phyloP scores from a whole-genome alignment of 1,140 invertebrate genomes.

The Trialeurodes vaporariorum region DNA sequence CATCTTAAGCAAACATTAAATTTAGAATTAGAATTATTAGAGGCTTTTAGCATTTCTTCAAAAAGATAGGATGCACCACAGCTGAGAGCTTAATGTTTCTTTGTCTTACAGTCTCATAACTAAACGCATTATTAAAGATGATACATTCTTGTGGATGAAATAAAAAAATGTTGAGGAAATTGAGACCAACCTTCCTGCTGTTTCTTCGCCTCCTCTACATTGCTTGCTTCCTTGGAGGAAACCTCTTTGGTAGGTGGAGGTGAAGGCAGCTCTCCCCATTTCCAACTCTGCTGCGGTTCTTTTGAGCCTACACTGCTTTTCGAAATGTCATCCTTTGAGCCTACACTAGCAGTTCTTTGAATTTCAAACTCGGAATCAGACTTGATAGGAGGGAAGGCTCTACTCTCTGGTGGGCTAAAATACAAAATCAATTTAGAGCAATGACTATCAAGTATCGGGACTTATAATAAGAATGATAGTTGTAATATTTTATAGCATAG shows the following conservation, averaged over 20 bases:
- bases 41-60: no score
- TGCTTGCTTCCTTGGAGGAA: neutral
- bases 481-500: no score
- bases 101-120: no score
- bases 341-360: slow-evolving; percentile 39
- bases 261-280: slow-evolving; percentile 90
- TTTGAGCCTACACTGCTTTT: slow-evolving; percentile 21
- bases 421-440: slow-evolving; percentile 28
- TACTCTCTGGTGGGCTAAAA: slow-evolving; percentile 47
- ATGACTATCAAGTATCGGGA: slow-evolving; percentile 25
- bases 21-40: no score
- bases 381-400: slow-evolving; percentile 69
- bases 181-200: slow-evolving; percentile 3
- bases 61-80: no score
- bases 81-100: no score
- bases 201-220: slow-evolving; percentile 1
- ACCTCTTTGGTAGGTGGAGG: slow-evolving; percentile 7
- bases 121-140: no score
- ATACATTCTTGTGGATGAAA: no score
- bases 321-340: slow-evolving; percentile 19
- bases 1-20: no score
- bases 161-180: no score
- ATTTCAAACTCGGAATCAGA: slow-evolving; percentile 90
- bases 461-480: no score
- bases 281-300: slow-evolving; percentile 62